These are phyloP conservation scores for Acanthochromis polyacanthus DNA, from an alignment of 2,113 vertebrate genomes.

Conservation along the genomic window DNA sequence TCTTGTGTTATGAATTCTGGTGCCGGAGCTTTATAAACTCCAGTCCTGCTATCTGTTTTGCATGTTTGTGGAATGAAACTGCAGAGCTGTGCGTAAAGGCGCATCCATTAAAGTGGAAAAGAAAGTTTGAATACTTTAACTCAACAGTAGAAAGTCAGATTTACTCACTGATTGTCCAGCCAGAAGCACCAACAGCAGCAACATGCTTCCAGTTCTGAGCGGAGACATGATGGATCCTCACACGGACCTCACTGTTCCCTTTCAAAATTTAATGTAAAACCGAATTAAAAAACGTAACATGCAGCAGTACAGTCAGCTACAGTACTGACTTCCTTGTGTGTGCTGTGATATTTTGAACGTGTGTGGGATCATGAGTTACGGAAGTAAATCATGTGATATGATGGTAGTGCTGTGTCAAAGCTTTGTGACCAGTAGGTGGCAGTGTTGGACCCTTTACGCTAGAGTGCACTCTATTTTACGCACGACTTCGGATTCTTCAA, in stretches of 20 bases:
- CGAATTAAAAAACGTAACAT: fast-evolving
- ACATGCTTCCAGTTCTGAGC: conserved; percentile 19
- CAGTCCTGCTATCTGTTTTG: too few species aligned
- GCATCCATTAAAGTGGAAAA: background rate
- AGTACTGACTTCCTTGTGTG: background rate
- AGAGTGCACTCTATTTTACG: too few species aligned
- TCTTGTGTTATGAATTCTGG: background rate
- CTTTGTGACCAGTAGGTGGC: conserved; percentile 22
- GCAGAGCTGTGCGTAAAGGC: background rate
- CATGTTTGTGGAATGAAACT: background rate
- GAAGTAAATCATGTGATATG: conserved; percentile 73
- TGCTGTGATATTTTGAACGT: conserved; percentile 6
- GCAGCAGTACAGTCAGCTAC: too few species aligned
- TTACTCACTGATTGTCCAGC: conserved; percentile 64
- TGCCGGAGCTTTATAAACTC: too few species aligned
- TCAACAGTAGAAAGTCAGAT: background rate
- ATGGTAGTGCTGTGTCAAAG: background rate
- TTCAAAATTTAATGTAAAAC: background rate
- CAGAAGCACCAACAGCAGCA: conserved; percentile 47
- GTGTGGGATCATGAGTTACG: conserved; percentile 32
- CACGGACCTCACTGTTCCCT: too few species aligned
- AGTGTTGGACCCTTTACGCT: background rate
- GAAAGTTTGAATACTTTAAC: background rate
- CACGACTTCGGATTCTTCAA: too few species aligned
- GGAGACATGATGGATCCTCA: conserved; percentile 44